Evolutionary conservation across 2,888 invertebrate species (phyloP).

Genomic region (Chesias legatella): DNA sequence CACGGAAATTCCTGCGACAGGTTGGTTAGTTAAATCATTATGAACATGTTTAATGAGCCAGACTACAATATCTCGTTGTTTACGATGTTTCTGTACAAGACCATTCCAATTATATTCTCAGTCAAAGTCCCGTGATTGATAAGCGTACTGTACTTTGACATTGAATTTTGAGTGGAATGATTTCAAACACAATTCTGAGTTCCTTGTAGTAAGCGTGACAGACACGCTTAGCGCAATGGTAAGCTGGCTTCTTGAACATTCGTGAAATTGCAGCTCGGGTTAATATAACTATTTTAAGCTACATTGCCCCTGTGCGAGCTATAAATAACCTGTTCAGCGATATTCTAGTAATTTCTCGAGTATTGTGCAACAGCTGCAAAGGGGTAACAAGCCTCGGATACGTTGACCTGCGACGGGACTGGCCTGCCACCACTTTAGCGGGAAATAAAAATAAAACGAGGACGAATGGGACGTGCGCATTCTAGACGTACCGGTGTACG

Average conservation of each 20-base stretch:
- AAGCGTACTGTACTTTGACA: slow-evolving; percentile 30
- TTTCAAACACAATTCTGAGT: slow-evolving; percentile 1
- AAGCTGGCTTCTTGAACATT: too few relatives aligned
- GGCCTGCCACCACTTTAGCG: slow-evolving; percentile 67
- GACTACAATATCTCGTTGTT: slow-evolving; percentile 29
- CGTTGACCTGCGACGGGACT: slow-evolving; percentile 64
- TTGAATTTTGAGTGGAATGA: slow-evolving; percentile 20
- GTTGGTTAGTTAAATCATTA: slow-evolving; percentile 26
- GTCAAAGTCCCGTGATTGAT: slow-evolving; percentile 33
- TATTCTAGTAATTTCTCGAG: slow-evolving; percentile 64
- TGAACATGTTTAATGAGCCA: slow-evolving; percentile 18
- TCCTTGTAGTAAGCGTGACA: background rate
- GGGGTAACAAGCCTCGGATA: slow-evolving; percentile 69
- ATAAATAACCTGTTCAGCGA: slow-evolving; percentile 46
- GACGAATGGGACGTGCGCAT: slow-evolving; percentile 60
- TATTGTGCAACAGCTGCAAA: slow-evolving; percentile 76
- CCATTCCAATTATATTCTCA: slow-evolving; percentile 26
- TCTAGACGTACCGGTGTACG: slow-evolving; percentile 56
- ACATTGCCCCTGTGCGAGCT: slow-evolving; percentile 20
- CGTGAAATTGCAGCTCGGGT: too few relatives aligned
- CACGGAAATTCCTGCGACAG: slow-evolving; percentile 20
- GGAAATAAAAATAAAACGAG: slow-evolving; percentile 73
- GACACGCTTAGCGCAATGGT: too few relatives aligned
- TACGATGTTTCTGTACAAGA: slow-evolving; percentile 25
- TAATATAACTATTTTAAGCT: slow-evolving; percentile 20